Conservation (phyloP, 2,888 invertebrate genomes). For the Muscina levida region DNA sequence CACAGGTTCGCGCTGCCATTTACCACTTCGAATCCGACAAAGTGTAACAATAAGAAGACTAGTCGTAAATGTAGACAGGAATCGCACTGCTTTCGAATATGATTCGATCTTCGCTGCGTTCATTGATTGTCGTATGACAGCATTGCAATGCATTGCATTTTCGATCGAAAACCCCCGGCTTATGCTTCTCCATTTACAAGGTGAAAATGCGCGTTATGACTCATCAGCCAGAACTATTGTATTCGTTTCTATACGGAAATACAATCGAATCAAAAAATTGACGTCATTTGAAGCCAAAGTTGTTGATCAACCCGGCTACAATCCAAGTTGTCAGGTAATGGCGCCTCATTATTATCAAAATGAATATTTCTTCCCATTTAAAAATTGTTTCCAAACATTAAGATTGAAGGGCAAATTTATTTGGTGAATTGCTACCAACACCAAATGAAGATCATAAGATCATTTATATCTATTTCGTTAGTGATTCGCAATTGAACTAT, state of each 20-base stretch:
- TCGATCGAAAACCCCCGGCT: constrained; percentile 6
- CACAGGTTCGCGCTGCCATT: constrained; percentile 3
- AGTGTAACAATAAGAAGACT: background rate
- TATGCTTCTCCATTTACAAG: constrained; percentile 8
- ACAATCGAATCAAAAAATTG: constrained; percentile 72
- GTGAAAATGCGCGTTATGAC: background rate
- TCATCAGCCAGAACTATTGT: constrained; percentile 38
- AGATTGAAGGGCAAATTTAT: too few species aligned
- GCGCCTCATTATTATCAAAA: constrained; percentile 9
- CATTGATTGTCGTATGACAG: constrained; percentile 51
- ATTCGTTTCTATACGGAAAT: constrained; percentile 61
- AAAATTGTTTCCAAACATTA: too few species aligned
- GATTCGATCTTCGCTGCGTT: constrained; percentile 17
- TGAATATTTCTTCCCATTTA: background rate
- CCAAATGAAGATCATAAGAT: too few species aligned
- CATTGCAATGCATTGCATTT: constrained; percentile 56
- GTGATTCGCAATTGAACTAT: too few species aligned
- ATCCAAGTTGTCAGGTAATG: constrained; percentile 66
- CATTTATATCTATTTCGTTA: too few species aligned
- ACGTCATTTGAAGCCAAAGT: constrained; percentile 73
- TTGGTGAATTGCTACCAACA: too few species aligned
- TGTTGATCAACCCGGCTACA: constrained; percentile 70
- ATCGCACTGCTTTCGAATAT: background rate
- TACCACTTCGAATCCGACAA: background rate
- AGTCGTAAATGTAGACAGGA: constrained; percentile 1